phyloP scores from a whole-genome alignment of 2,888 invertebrate genomes.

The Carterocephalus palaemon region DNA sequence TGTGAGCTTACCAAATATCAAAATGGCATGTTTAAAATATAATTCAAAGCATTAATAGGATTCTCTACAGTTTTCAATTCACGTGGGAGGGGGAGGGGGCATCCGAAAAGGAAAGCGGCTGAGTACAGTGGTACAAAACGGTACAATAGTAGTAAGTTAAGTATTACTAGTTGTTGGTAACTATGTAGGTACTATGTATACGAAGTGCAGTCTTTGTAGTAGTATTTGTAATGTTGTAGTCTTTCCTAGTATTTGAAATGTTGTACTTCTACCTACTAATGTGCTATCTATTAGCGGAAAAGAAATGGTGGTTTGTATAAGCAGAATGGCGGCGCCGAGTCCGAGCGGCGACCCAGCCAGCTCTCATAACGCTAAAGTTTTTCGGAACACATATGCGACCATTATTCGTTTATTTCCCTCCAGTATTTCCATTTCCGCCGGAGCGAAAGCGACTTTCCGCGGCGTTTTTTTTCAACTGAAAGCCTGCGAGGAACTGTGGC shows the following conservation, averaged over 20 bases:
- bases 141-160: slow-evolving; percentile 47
- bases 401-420: slow-evolving; percentile 57
- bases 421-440: slow-evolving; percentile 70
- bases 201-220: too few relatives aligned
- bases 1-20: too few relatives aligned
- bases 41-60: too few relatives aligned
- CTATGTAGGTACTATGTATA: too few relatives aligned
- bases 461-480: slow-evolving; percentile 64
- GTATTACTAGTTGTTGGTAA: not conserved
- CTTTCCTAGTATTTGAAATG: too few relatives aligned
- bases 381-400: slow-evolving; percentile 63
- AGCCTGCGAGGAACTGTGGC: slow-evolving; percentile 68
- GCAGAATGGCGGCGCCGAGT: slow-evolving; percentile 17
- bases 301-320: slow-evolving; percentile 10
- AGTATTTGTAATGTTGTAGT: too few relatives aligned
- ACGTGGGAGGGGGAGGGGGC: slow-evolving; percentile 43
- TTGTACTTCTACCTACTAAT: too few relatives aligned
- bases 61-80: slow-evolving; percentile 36
- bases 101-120: slow-evolving; percentile 62
- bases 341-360: slow-evolving; percentile 14
- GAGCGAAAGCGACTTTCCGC: slow-evolving; percentile 72
- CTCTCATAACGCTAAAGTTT: slow-evolving; percentile 53
- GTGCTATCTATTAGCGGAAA: slow-evolving; percentile 14
- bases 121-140: slow-evolving; percentile 63
- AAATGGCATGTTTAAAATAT: too few relatives aligned